A percentile compares a stretch with the other conserved stretches of the same genome.
Evolutionary conservation across 2,888 invertebrate species (phyloP).

Genomic region (Embidobia sp.): DNA sequence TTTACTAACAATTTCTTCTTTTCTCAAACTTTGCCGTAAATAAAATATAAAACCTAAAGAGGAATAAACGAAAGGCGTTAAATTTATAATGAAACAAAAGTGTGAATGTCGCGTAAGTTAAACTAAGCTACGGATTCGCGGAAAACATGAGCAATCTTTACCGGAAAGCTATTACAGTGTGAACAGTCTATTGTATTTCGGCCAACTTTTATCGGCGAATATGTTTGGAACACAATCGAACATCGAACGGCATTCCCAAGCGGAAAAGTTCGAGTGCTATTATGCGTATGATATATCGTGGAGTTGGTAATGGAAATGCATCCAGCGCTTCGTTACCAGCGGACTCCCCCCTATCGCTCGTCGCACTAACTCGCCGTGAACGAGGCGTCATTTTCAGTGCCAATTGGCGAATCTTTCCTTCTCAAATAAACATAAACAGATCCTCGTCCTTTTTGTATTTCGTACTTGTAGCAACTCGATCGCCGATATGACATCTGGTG

Average conservation of each 20-base stretch:
- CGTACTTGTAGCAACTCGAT: too few relatives aligned
- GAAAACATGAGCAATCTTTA: background rate
- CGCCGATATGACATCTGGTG: too few relatives aligned
- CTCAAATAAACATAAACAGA: background rate
- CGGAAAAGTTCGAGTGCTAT: slow-evolving; percentile 40
- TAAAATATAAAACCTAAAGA: too few relatives aligned
- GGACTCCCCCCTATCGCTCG: slow-evolving; percentile 46
- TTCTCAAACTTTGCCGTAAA: too few relatives aligned
- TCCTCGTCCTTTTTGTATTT: too few relatives aligned
- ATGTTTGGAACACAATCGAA: slow-evolving; percentile 31
- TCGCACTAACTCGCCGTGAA: slow-evolving; percentile 26
- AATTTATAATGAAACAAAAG: too few relatives aligned
- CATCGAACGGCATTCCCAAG: slow-evolving; percentile 25
- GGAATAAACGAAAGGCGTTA: too few relatives aligned
- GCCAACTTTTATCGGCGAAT: slow-evolving; percentile 23
- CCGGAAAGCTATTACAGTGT: slow-evolving; percentile 13
- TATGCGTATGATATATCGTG: slow-evolving; percentile 53
- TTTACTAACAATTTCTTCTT: too few relatives aligned
- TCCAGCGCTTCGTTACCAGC: slow-evolving; percentile 42
- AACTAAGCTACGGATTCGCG: too few relatives aligned
- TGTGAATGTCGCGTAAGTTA: too few relatives aligned
- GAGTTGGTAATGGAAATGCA: slow-evolving; percentile 40
- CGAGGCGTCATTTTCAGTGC: slow-evolving; percentile 25
- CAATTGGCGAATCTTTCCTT: slow-evolving; percentile 35
- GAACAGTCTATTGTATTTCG: slow-evolving; percentile 14